Percentiles rank a stretch among this genome's conserved stretches.
phyloP scores from a whole-genome alignment of 2,888 invertebrate genomes.

The Lagria hirta region DNA sequence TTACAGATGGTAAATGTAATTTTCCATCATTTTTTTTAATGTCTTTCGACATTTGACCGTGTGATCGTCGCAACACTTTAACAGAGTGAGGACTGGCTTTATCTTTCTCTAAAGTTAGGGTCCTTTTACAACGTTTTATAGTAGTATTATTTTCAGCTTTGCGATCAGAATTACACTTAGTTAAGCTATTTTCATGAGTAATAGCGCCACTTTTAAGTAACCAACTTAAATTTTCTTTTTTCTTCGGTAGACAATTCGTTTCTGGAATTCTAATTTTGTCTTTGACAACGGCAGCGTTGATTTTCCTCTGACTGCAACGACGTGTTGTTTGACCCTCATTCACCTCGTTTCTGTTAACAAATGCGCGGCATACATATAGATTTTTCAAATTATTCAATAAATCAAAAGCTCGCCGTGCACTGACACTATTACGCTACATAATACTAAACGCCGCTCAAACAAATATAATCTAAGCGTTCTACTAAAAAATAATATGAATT shows the following conservation, averaged over 20 bases:
- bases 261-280: constrained; percentile 23
- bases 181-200: constrained; percentile 15
- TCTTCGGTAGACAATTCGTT: constrained; percentile 36
- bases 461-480: constrained; percentile 4
- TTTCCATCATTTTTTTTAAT: constrained; percentile 33
- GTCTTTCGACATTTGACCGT: constrained; percentile 36
- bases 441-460: constrained; percentile 10
- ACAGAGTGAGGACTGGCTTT: constrained; percentile 48
- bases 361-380: constrained; percentile 33
- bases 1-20: constrained; percentile 39
- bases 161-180: constrained; percentile 28
- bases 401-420: constrained; percentile 39
- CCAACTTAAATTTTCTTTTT: constrained; percentile 41
- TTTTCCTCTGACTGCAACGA: constrained; percentile 41
- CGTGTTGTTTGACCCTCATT: constrained; percentile 39
- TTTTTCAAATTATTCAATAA: constrained; percentile 28
- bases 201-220: constrained; percentile 31
- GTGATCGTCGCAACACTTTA: constrained; percentile 48
- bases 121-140: constrained; percentile 48
- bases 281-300: constrained; percentile 26
- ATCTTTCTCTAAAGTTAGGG: constrained; percentile 48
- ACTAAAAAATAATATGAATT: constrained; percentile 2
- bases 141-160: constrained; percentile 34
- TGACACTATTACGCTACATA: constrained; percentile 38
- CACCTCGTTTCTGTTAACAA: constrained; percentile 49